Base-by-base conservation (phyloP, 2,797 vertebrate genomes). In the Sternotherus odoratus region DNA sequence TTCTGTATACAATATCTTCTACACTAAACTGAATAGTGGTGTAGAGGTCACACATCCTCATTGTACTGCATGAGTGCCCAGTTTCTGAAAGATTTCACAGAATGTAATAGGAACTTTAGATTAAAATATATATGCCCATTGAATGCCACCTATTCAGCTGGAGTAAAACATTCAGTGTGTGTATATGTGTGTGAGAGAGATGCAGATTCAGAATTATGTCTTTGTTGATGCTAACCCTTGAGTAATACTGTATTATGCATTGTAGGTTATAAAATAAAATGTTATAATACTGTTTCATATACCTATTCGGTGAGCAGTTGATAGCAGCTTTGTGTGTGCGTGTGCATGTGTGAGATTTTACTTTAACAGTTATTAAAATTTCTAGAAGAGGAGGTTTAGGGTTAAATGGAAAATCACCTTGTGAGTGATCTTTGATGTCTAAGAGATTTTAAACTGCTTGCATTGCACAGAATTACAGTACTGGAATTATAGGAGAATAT, bases 11-110 rank as follows among this genome's bases (percentile, higher is more conserved):
- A 1, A 46, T 89, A 95, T 88, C 24, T 90, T 92, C 87, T 50
- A n/a, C 89, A 50, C 4, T 0, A 80, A 78, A 63, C 33, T 1
- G 17, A 92, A 63, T 87, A 89, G 77, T 43, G 72, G 69, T 43
- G 21, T 69, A 93, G 93, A 91, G 74, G 81, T 93, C 87, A 66
- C 60, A 19, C 12, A 10, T 56, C 15, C 21, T 80, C 1, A 0
- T 43, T 89, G 50, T 46, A n/a, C 6, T 92, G 82, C 51, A 75
- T 66, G 56, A 92, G 90, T 77, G 49, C 69, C 48, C 60, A 43
- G 24, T 82, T 95, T 89, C 66, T 91, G 79, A 87, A 94, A 93
- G 48, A 81, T 94, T 94, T 92, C 85, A 51, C 3, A 1, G 66
- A 89, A 8, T 43, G 10, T 89, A 51, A 90, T 89, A 19, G 51